Evolutionary conservation across 2,888 invertebrate genomes (phyloP).

Genomic region (Caradrina kadenii): DNA sequence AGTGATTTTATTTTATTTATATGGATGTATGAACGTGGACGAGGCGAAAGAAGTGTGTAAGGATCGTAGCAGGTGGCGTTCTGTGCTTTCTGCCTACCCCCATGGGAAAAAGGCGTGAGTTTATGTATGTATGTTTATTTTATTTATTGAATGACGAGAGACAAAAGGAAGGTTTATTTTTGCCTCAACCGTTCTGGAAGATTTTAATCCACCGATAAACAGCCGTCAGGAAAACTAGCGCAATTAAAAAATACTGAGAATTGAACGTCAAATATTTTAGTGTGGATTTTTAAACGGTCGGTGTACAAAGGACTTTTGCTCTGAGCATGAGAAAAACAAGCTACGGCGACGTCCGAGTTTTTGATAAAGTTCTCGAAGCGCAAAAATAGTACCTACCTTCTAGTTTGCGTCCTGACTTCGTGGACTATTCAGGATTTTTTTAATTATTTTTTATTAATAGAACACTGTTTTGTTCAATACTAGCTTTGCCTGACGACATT

Average conservation of each 20-base stretch:
- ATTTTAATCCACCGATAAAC: neutral
- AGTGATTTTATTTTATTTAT: too few species aligned
- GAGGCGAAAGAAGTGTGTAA: too few species aligned
- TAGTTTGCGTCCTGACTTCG: slow-evolving; percentile 15
- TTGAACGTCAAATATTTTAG: slow-evolving; percentile 49
- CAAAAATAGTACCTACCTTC: slow-evolving; percentile 30
- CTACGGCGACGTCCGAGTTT: slow-evolving; percentile 48
- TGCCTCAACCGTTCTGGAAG: neutral
- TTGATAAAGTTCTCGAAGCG: slow-evolving; percentile 49
- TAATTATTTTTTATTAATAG: slow-evolving; percentile 3
- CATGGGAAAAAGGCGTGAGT: too few species aligned
- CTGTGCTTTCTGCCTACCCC: too few species aligned
- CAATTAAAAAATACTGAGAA: slow-evolving; percentile 31
- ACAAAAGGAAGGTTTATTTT: neutral
- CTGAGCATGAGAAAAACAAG: slow-evolving; percentile 55
- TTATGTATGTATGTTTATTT: too few species aligned
- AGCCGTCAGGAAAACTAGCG: slow-evolving; percentile 1
- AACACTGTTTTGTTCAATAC: slow-evolving; percentile 18
- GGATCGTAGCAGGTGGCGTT: too few species aligned
- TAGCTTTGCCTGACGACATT: neutral
- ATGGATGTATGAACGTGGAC: too few species aligned
- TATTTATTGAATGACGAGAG: too few species aligned
- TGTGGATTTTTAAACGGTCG: slow-evolving; percentile 48
- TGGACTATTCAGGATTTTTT: slow-evolving; percentile 13
- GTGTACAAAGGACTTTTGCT: slow-evolving; percentile 55